Base-by-base conservation (phyloP, 2,888 invertebrate genomes). In the Lasioglossum oenotherae region DNA sequence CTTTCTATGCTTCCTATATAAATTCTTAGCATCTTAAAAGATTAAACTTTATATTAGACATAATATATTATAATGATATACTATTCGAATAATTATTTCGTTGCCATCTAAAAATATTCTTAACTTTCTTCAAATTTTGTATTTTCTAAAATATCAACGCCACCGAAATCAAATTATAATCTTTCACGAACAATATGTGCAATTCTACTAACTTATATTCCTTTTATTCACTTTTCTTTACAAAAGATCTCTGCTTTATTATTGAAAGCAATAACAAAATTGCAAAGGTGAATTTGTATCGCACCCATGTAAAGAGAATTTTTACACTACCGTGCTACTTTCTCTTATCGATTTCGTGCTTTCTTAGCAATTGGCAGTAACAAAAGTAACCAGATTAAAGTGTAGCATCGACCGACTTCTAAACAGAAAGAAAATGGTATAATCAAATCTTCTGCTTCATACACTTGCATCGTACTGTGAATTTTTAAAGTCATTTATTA, bases 41-140 rank as follows among this genome's bases (percentile, higher is more conserved):
- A 84, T 88, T 84, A 82, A 81, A 86, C 82, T 78, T 91, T 84
- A 84, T 49, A 78, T 89, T 86, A 89, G 80, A 87, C 77, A 76
- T 87, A 89, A 87, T 87, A 90, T 87, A 90, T 80, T 75, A 81
- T 90, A 84, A 88, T 86, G 78, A 84, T 82, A 88, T 78, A 85
- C 80, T 87, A 85, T 76, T 85, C 84, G 86, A 87, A 91, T 81
- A 82, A 87, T 85, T 86, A 84, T 86, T 89, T 86, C 81, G 86
- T 91, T 90, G 87, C 77, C 82, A 87, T 89, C 84, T 88, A 91
- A 90, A 91, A 90, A 90, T 91, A 90, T 91, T 82, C 85, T 85
- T 91, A 90, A 91, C 83, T 91, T 87, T 87, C 73, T 81, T 84
- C 84, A 84, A 82, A 84, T 78, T 80, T 53, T 82, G 89, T 89